phyloP scores from a whole-genome alignment of 35 echinoderm and acorn worm genomes.

The Chiridota heheva region DNA sequence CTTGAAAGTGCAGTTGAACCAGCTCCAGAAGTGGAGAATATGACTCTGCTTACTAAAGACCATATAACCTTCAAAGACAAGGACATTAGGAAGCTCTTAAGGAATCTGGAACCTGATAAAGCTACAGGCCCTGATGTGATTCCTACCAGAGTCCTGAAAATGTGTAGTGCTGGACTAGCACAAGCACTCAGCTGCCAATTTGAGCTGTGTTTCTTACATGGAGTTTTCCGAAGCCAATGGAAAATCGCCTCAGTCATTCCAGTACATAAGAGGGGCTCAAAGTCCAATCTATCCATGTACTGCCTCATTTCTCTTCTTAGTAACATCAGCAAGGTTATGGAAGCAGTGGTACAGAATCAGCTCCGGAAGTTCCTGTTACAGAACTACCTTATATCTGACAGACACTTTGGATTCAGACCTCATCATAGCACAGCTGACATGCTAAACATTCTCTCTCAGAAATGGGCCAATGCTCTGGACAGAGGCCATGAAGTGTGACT shows the following conservation, averaged over 20 bases:
- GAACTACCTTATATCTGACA: constrained; percentile 33
- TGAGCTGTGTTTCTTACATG: constrained; percentile 49
- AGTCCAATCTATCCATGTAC: constrained; percentile 31
- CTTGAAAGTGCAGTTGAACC: constrained; percentile 33
- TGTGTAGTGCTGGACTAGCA: constrained; percentile 50
- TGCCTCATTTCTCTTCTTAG: constrained; percentile 55
- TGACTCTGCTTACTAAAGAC: too few species aligned
- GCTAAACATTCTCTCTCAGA: constrained; percentile 42
- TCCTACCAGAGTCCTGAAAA: constrained; percentile 55
- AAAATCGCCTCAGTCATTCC: constrained; percentile 54
- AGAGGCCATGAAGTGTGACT: constrained; percentile 24
- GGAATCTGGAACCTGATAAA: constrained; percentile 34
- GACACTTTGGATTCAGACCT: constrained; percentile 47
- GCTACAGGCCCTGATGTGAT: constrained; percentile 46
- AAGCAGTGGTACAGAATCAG: constrained; percentile 31
- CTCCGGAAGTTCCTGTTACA: constrained; percentile 35
- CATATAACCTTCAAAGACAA: too few species aligned
- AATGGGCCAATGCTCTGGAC: constrained; percentile 18
- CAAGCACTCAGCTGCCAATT: constrained; percentile 21
- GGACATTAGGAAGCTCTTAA: too few species aligned
- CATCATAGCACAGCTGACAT: constrained; percentile 44
- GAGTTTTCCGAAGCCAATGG: constrained; percentile 55
- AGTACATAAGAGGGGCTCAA: constrained; percentile 51
- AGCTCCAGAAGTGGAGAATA: constrained; percentile 9
- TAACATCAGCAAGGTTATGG: constrained; percentile 47